Conservation (phyloP, 2,113 vertebrate species). For the Larimichthys crocea region DNA sequence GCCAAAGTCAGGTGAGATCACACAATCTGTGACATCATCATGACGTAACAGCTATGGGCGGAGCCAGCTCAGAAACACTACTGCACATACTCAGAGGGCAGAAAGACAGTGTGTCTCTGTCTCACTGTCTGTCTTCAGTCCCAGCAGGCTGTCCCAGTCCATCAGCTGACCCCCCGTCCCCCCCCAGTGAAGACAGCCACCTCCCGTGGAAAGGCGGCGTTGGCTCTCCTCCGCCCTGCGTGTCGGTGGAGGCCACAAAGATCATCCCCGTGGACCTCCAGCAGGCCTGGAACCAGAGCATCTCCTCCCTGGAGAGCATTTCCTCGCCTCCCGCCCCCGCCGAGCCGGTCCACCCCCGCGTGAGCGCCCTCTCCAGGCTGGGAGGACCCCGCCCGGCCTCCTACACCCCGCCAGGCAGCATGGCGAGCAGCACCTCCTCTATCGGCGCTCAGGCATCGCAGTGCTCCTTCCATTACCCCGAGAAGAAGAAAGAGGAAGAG, state of each 20-base stretch:
- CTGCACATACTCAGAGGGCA: no score
- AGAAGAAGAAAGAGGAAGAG: conserved; percentile 80
- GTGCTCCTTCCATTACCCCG: conserved; percentile 85
- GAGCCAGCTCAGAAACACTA: no score
- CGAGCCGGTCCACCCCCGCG: conserved; percentile 78
- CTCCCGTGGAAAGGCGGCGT: conserved; percentile 92
- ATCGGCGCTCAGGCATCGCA: conserved; percentile 57
- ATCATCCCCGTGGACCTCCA: conserved; percentile 96
- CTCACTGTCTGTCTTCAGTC: conserved; percentile 27
- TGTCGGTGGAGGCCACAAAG: conserved; percentile 95
- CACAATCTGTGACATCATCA: background rate
- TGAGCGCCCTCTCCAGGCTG: conserved; percentile 80
- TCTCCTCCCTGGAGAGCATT: conserved; percentile 95
- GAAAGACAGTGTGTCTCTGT: background rate
- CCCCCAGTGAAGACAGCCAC: conserved; percentile 88
- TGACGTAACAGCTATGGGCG: no score
- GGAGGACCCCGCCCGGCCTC: conserved; percentile 67
- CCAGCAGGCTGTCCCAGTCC: conserved; percentile 81
- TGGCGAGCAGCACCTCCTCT: conserved; percentile 43
- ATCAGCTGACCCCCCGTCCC: conserved; percentile 80
- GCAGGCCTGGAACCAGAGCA: conserved; percentile 97
- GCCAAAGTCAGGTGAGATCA: conserved; percentile 85
- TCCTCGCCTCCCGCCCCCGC: conserved; percentile 87
- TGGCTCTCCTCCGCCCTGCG: conserved; percentile 89
- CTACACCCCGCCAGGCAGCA: conserved; percentile 64